Conservation (phyloP, 2,888 invertebrate genomes). For the Nebria salina region DNA sequence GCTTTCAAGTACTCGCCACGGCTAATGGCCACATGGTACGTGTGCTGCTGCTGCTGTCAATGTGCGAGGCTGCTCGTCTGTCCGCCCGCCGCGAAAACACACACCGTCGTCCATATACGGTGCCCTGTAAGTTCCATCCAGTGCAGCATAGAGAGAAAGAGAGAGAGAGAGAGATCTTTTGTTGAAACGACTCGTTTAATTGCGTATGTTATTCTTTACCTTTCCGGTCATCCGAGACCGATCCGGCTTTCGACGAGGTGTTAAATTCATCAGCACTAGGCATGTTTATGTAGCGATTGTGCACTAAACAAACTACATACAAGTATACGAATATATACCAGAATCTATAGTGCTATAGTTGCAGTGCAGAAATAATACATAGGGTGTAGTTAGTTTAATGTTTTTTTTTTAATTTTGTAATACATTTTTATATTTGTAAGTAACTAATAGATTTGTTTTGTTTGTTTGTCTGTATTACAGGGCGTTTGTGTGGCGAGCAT, state of each 20-base stretch:
- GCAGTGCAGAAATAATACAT: too few species aligned
- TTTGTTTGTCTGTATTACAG: slow-evolving; percentile 57
- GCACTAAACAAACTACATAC: neutral
- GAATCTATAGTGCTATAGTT: too few species aligned
- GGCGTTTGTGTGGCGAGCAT: slow-evolving; percentile 63
- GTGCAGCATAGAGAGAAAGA: neutral
- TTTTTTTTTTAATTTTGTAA: too few species aligned
- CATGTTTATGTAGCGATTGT: slow-evolving; percentile 43
- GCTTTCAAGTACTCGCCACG: slow-evolving; percentile 11
- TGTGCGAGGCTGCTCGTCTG: neutral
- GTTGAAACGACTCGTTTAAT: slow-evolving; percentile 28
- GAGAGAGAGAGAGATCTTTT: neutral
- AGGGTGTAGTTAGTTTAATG: too few species aligned
- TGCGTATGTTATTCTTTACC: slow-evolving; percentile 34
- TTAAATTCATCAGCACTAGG: slow-evolving; percentile 37
- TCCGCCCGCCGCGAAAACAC: neutral
- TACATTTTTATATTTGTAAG: too few species aligned
- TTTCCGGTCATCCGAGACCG: slow-evolving; percentile 30
- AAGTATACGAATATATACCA: neutral
- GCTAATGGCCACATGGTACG: slow-evolving; percentile 4
- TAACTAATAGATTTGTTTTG: slow-evolving; percentile 24
- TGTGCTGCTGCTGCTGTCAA: neutral
- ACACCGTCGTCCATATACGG: slow-evolving; percentile 3
- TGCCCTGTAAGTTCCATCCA: neutral
- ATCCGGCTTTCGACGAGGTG: slow-evolving; percentile 28